A percentile compares a stretch with the other conserved stretches of the same genome.
phyloP scores from a whole-genome alignment of 2,888 invertebrate genomes.

The Eupeodes latifasciatus region DNA sequence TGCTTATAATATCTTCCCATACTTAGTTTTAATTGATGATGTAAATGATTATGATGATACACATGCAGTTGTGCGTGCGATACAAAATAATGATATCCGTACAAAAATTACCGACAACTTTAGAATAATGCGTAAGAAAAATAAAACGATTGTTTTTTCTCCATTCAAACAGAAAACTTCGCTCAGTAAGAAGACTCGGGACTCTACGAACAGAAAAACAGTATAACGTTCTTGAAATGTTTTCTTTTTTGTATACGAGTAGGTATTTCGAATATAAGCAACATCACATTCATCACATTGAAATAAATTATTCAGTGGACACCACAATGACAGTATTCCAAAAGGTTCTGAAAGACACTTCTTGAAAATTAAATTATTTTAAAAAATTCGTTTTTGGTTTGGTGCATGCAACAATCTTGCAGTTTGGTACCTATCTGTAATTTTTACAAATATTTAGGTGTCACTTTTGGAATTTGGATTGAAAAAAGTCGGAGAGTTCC shows the following conservation, averaged over 20 bases:
- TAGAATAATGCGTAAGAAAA: not conserved
- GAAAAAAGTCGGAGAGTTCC: too few species aligned
- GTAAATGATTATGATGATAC: not conserved
- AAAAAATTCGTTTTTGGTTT: not conserved
- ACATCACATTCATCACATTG: not conserved
- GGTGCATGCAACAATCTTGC: not conserved
- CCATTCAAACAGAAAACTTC: too few species aligned
- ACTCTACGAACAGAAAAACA: too few species aligned
- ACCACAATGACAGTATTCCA: not conserved
- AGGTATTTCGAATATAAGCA: not conserved
- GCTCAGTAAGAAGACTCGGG: too few species aligned
- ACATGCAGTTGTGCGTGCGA: slow-evolving; percentile 58
- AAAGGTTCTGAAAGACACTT: not conserved
- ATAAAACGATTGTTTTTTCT: too few species aligned
- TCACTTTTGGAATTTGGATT: too few species aligned
- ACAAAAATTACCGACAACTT: slow-evolving; percentile 28
- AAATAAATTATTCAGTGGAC: not conserved
- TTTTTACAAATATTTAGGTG: not conserved
- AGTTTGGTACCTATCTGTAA: not conserved
- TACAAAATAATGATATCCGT: slow-evolving; percentile 39
- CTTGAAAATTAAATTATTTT: not conserved
- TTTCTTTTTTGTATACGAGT: too few species aligned
- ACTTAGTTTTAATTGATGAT: not conserved
- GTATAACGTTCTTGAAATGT: too few species aligned
- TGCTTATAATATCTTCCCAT: not conserved